Evolutionary conservation across 2,113 vertebrate species (phyloP), one percentile per base, ranked within the genome.

Genomic region (Strix aluco): DNA sequence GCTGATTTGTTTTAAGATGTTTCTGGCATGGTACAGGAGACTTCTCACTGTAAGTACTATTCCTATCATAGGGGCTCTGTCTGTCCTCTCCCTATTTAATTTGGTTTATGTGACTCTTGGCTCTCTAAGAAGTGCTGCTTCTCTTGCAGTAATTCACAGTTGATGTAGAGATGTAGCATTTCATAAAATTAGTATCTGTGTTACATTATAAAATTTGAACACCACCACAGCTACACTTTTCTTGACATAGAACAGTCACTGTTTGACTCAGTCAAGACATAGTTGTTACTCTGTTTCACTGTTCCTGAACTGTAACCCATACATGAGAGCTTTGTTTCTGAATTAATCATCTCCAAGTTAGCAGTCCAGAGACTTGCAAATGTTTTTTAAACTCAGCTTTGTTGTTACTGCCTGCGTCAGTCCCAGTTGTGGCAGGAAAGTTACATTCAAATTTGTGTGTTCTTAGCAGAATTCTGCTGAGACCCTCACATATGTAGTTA

Each of bases 181-280:
- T 94, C 40, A 79, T 66, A 40, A 91, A 90, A 78, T 69, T 52
- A 63, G 42, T 91, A 81, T 94, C 92, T 96, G 81, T 75, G 58
- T 94, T 94, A 75, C 65, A 78, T 91, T 94, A 95, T 58, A 66
- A 89, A 88, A 91, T 86, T 55, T 75, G 62, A 96, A 91, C 5
- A 3, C 55, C 85, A 72, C 92, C 86, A 81, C 73, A 97, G 80
- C 81, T 90, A 94, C 49, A 34, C 51, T 94, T 91, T 63, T 61
- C 75, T 92, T 97, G 92, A 96, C 9, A 15, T 81, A 97, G 70
- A 97, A 62, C 87, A 96, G 93, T 66, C 82, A 47, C 73, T 58
- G 49, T 74, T 90, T 94, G 73, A 93, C 59, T 78, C 82, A 88
- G 89, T 96, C 85, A 96, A 97, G 91, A 86, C 66, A 80, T 20